Evolutionary conservation across 64 coral and sea anemone genomes (phyloP), one percentile per base, ranked within the genome.

Genomic region (Acropora tenuis): DNA sequence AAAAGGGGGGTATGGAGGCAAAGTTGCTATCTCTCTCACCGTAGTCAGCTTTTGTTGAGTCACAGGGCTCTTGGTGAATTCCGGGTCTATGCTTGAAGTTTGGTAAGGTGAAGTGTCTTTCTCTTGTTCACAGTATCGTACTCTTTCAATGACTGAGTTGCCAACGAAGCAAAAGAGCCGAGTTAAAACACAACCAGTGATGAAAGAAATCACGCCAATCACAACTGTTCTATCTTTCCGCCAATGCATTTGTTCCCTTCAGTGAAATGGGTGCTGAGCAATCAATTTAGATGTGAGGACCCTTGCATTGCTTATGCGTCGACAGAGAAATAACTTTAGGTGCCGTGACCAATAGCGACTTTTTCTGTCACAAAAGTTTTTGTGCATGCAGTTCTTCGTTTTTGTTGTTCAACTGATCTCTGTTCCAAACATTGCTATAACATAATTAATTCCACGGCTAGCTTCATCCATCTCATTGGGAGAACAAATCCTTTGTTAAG

Each of bases 1-100:
- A 2, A 87, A 16, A 49, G 92, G 95, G 6, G 95, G 95, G 49
- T 97, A 94, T 6, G 82, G 88, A 47, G 59, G 71, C 57, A 89
- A 40, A 42, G 73, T 90, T 19, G 8, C 10, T 83, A 65, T n/a
- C 11, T 20, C 9, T 2, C 18, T 60, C 30, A 69, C 78, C 59
- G 12, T 47, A 1, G 30, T 8, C 5, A 5, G 41, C 30, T 13
- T 8, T 12, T 42, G 7, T 9, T 16, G 12, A 41, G 58, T 18
- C 0, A 45, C 19, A 8, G 55, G 41, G 1, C 40, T n/a, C 1
- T 42, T 15, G 6, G 1, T 84, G 11, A 47, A 15, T n/a, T 8
- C 43, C 9, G 41, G 10, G 0, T 4, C 2, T 15, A 13, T 63
- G 13, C 13, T 13, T 3, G 60, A 11, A 13, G 60, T 63, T 63